Evolutionary conservation across 1,140 invertebrate genomes (phyloP).

Genomic region (Nomia melanderi): DNA sequence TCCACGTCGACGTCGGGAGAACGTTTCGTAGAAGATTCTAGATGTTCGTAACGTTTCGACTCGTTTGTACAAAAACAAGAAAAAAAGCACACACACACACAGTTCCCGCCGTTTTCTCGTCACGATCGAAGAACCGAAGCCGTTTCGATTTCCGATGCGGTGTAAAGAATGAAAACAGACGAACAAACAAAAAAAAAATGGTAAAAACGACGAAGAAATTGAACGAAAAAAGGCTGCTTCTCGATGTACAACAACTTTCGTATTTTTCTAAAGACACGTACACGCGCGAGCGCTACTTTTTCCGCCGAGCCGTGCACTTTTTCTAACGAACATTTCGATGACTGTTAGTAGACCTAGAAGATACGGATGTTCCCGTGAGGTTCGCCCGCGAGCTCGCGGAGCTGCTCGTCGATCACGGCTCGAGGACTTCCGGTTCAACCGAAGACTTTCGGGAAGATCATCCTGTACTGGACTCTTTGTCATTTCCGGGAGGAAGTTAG

Average conservation of each 20-base stretch:
- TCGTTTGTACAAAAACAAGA: slow-evolving; percentile 28
- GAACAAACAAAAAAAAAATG: too few species aligned
- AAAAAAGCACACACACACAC: too few species aligned
- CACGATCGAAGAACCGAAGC: too few species aligned
- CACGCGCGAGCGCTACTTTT: slow-evolving; percentile 10
- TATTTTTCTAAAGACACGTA: slow-evolving; percentile 14
- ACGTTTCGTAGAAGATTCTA: not conserved
- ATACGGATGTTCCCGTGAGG: not conserved
- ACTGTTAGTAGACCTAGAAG: not conserved
- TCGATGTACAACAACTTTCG: slow-evolving; percentile 31
- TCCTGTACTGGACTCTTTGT: too few species aligned
- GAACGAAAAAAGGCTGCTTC: slow-evolving; percentile 30
- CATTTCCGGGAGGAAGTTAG: too few species aligned
- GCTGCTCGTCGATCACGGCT: not conserved
- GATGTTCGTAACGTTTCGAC: slow-evolving; percentile 9
- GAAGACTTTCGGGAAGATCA: too few species aligned
- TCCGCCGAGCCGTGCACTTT: slow-evolving; percentile 14
- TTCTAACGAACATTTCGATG: slow-evolving; percentile 11
- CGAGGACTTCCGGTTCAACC: not conserved
- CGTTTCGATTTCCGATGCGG: not conserved
- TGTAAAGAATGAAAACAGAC: too few species aligned
- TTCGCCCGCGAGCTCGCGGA: not conserved
- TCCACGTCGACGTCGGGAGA: slow-evolving; percentile 6
- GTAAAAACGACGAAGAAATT: too few species aligned
- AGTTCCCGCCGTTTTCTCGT: slow-evolving; percentile 15